Conservation (phyloP, 2,113 vertebrate genomes). For the Carollia perspicillata region DNA sequence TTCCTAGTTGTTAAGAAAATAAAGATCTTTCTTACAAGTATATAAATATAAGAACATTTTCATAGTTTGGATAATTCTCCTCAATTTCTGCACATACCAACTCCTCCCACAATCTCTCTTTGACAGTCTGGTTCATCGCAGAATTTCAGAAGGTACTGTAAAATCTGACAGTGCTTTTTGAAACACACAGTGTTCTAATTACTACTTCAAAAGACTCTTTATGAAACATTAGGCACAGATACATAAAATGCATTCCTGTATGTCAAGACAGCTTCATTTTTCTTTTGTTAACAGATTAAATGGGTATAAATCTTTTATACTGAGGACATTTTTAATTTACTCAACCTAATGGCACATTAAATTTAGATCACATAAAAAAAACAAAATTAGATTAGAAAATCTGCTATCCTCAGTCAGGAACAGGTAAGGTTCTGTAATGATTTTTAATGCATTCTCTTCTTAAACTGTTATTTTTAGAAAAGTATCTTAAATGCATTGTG, state of each 20-base stretch:
- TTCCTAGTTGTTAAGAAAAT: not conserved
- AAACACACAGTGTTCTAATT: conserved; percentile 68
- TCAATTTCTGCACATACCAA: conserved; percentile 67
- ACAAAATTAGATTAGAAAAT: conserved; percentile 51
- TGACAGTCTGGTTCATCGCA: conserved; percentile 52
- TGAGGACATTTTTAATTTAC: conserved; percentile 63
- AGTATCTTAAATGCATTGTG: conserved; percentile 68
- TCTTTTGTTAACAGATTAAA: conserved; percentile 47
- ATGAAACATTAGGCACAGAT: conserved; percentile 54
- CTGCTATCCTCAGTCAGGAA: conserved; percentile 57
- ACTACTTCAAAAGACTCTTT: conserved; percentile 69
- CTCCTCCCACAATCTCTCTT: conserved; percentile 48
- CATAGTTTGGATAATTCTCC: conserved; percentile 53
- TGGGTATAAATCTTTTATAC: conserved; percentile 29
- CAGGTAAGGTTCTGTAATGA: conserved; percentile 56
- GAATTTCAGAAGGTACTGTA: conserved; percentile 63
- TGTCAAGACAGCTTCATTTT: not conserved
- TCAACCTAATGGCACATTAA: conserved; percentile 53
- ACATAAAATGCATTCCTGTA: conserved; percentile 51
- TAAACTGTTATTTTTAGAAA: conserved; percentile 63
- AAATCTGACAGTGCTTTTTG: conserved; percentile 71
- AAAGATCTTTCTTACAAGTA: conserved; percentile 33
- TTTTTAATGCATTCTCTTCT: conserved; percentile 72
- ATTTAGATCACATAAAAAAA: not conserved
- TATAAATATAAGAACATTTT: not conserved